phyloP scores from a whole-genome alignment of 2,113 vertebrate species.

The Nestor notabilis region DNA sequence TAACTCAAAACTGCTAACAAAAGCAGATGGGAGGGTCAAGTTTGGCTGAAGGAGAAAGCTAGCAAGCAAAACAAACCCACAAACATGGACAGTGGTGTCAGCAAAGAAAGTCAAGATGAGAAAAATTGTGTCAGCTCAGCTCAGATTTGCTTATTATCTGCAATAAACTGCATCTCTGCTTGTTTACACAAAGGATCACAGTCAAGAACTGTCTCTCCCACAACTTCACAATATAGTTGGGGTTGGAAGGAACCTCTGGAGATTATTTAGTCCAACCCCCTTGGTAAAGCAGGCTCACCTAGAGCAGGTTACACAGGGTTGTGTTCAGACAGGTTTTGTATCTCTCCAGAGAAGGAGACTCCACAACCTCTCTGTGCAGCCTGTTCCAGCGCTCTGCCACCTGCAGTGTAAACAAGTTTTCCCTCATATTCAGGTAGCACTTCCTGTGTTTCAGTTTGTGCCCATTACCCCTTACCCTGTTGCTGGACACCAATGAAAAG shows the following conservation, averaged over 20 bases:
- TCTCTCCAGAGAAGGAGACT: not conserved
- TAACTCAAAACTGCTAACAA: not conserved
- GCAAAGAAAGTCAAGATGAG: not conserved
- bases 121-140: not conserved
- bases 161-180: not conserved
- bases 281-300: not conserved
- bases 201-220: not conserved
- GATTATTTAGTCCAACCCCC: not conserved
- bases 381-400: not conserved
- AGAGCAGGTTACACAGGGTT: not conserved
- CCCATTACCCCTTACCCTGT: not conserved
- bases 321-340: not conserved
- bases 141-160: not conserved
- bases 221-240: not conserved
- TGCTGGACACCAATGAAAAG: not conserved
- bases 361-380: not conserved
- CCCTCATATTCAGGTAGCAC: not conserved
- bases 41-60: not conserved
- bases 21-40: not conserved
- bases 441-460: not conserved
- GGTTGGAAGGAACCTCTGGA: not conserved
- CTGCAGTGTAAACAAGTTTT: not conserved
- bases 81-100: fast-evolving
- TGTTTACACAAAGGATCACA: not conserved
- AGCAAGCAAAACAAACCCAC: not conserved